These are phyloP conservation scores for Molossus molossus DNA, from an alignment of 2,797 vertebrate genomes.

Conservation along the genomic window DNA sequence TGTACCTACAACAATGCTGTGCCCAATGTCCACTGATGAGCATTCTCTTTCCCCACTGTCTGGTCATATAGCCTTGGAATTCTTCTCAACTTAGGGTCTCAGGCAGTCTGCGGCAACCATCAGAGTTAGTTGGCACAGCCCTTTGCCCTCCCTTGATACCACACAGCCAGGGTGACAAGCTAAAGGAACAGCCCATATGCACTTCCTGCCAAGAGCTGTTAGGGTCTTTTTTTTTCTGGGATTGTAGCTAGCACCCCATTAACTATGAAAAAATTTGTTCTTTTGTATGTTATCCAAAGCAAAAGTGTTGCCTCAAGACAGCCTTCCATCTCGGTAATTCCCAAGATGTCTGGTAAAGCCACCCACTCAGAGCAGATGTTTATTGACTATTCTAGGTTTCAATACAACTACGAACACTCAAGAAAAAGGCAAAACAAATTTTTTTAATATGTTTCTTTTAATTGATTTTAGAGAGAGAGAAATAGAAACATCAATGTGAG, in stretches of 20 bases:
- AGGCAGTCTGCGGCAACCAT: neutral
- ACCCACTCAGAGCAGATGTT: neutral
- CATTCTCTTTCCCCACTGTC: neutral
- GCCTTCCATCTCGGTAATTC: neutral
- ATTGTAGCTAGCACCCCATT: neutral
- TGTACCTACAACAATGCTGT: neutral
- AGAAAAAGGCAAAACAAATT: conserved; percentile 17
- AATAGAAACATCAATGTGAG: too few species aligned
- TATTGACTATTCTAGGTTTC: neutral
- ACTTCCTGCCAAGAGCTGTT: neutral
- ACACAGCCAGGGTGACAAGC: neutral
- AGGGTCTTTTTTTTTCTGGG: conserved; percentile 7
- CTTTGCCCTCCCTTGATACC: neutral
- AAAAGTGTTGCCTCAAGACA: neutral
- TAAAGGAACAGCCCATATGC: neutral
- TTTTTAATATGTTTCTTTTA: neutral
- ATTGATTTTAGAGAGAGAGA: too few species aligned
- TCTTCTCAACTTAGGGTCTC: neutral
- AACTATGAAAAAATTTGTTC: neutral
- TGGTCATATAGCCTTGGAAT: neutral
- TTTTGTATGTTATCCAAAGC: conserved; percentile 31
- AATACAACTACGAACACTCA: neutral
- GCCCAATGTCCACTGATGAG: neutral
- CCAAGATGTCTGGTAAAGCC: neutral
- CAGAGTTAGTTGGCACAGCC: neutral